Conservation (phyloP, 1,140 invertebrate species). For the Pollicipes pollicipes region DNA sequence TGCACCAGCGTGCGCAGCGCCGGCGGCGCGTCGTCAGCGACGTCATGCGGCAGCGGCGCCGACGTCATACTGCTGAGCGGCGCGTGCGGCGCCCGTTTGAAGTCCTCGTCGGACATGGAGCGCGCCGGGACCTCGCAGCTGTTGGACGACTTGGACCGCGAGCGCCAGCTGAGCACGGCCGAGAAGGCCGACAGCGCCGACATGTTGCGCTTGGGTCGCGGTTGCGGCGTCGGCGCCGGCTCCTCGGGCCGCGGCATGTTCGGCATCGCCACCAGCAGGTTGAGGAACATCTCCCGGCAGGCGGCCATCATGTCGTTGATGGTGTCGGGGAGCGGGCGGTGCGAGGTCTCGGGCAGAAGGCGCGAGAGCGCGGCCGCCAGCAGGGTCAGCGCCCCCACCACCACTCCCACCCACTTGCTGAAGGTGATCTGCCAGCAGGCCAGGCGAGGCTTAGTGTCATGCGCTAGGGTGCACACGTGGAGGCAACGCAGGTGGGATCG, state of each 20-base stretch:
- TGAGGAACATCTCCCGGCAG: slow-evolving; percentile 3
- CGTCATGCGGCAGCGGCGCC: not conserved
- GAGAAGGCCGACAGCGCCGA: not conserved
- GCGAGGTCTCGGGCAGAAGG: not conserved
- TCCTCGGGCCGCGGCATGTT: not conserved
- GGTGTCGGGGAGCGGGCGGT: slow-evolving; percentile 1
- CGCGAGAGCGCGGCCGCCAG: not conserved
- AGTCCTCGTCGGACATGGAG: not conserved
- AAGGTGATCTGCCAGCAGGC: not conserved
- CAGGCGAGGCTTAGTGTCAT: no score
- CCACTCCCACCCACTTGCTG: slow-evolving; percentile 1
- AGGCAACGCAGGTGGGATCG: no score
- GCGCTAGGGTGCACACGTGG: no score
- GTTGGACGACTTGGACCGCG: not conserved
- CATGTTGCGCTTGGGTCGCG: not conserved
- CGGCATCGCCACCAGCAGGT: slow-evolving; percentile 3
- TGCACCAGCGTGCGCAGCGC: not conserved
- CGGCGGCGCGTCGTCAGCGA: not conserved
- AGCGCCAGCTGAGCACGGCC: not conserved
- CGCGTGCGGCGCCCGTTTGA: not conserved
- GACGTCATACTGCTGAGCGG: not conserved
- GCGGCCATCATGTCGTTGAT: slow-evolving; percentile 5
- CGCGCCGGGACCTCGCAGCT: not conserved
- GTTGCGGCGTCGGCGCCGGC: not conserved
- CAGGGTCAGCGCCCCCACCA: not conserved